Conservation (phyloP, 92 coral and sea anemone species). For the Porites divaricata region DNA sequence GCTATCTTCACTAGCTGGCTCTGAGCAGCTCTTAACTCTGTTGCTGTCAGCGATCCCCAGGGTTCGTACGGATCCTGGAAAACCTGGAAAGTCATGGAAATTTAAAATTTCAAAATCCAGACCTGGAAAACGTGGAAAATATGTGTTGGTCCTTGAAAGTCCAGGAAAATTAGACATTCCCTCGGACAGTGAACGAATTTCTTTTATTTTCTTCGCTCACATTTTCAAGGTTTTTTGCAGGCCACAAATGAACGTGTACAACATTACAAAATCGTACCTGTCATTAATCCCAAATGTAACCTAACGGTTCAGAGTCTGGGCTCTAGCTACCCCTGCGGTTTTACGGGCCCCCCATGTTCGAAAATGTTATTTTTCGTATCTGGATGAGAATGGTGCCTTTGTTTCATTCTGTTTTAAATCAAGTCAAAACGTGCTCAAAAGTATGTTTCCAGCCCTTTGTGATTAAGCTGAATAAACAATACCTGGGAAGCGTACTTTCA, state of each 20-base stretch:
- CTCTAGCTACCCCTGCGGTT: neutral
- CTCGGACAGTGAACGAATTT: no score
- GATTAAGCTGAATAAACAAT: neutral
- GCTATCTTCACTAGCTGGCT: neutral
- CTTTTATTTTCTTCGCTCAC: no score
- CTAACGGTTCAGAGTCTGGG: neutral
- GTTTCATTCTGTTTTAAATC: neutral
- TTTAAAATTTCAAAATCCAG: no score
- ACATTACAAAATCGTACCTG: neutral
- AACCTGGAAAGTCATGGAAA: no score
- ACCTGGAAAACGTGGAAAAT: no score
- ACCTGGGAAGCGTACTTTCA: no score
- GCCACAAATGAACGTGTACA: neutral
- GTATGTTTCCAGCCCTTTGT: conserved; percentile 2
- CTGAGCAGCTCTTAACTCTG: neutral
- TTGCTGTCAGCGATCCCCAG: neutral
- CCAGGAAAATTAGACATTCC: no score
- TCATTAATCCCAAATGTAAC: neutral
- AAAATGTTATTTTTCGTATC: no score
- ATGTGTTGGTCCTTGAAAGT: no score
- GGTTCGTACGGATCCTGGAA: no score
- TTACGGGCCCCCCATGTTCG: neutral
- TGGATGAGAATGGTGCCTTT: neutral
- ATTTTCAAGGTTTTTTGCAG: no score
- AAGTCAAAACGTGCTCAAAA: conserved; percentile 3